Percentiles rank a stretch among this genome's conserved stretches.
These are phyloP conservation scores for Tinamus guttatus DNA, from an alignment of 2,113 vertebrate genomes.

Conservation along the genomic window DNA sequence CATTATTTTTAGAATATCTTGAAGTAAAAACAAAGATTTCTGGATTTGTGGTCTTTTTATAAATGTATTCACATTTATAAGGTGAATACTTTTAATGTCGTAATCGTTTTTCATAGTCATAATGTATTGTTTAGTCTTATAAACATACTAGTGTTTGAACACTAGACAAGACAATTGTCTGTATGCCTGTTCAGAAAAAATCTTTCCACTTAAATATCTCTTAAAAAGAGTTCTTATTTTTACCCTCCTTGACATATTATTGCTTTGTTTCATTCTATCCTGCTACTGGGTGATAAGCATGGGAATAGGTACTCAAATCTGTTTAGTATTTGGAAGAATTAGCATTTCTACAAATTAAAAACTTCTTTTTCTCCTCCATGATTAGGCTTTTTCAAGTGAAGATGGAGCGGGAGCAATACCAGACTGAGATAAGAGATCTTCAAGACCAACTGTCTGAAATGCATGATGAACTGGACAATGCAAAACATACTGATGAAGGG, in stretches of 20 bases:
- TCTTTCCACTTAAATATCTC: not conserved
- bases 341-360: not conserved
- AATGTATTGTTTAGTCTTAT: not conserved
- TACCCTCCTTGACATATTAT: not conserved
- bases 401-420: constrained; percentile 94
- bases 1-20: not conserved
- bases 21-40: not conserved
- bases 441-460: constrained; percentile 99
- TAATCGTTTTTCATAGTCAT: not conserved
- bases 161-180: not conserved
- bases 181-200: too few species aligned
- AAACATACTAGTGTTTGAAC: not conserved
- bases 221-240: not conserved
- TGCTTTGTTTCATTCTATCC: not conserved
- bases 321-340: not conserved
- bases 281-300: not conserved
- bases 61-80: not conserved
- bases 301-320: not conserved
- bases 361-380: not conserved
- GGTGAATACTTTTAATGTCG: too few species aligned
- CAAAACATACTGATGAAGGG: constrained; percentile 84
- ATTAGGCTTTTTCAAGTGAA: constrained; percentile 95
- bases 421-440: constrained; percentile 96
- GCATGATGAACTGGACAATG: constrained; percentile 93
- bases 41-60: not conserved